Evolutionary conservation across 2,797 vertebrate genomes (phyloP).

Genomic region (Rachycentron canadum): DNA sequence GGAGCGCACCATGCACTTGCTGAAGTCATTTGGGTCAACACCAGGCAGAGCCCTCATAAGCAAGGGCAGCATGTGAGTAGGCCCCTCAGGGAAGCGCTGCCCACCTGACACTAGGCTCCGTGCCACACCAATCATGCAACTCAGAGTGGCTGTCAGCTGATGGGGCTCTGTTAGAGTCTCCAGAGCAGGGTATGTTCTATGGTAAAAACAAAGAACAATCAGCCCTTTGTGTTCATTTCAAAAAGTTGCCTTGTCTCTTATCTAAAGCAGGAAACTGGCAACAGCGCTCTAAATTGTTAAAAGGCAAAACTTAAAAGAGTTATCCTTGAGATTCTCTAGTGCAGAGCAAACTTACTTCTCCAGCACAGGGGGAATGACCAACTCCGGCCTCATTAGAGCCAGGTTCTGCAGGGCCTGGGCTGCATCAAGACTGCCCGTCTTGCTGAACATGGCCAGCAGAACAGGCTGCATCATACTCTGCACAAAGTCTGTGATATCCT

Average conservation of each 20-base stretch:
- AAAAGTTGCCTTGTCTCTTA: constrained; percentile 28
- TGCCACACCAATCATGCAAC: constrained; percentile 97
- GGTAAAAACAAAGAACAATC: constrained; percentile 49
- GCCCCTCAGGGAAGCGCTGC: constrained; percentile 93
- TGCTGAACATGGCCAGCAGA: constrained; percentile 98
- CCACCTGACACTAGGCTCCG: constrained; percentile 94
- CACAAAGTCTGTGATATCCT: constrained; percentile 95
- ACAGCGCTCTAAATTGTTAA: background rate
- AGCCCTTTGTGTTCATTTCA: constrained; percentile 45
- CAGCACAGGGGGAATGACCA: constrained; percentile 97
- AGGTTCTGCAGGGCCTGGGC: constrained; percentile 98
- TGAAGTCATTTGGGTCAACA: constrained; percentile 98
- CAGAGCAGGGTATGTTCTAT: constrained; percentile 95
- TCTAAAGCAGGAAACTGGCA: constrained; percentile 10
- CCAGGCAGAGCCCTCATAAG: constrained; percentile 97
- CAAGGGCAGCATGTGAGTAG: constrained; percentile 97
- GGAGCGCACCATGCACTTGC: constrained; percentile 96
- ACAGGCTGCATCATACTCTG: constrained; percentile 97
- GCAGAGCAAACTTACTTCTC: constrained; percentile 89
- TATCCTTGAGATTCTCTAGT: background rate
- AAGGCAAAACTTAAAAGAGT: constrained; percentile 3
- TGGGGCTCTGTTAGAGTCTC: constrained; percentile 98
- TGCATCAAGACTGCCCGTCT: constrained; percentile 97
- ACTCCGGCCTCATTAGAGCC: constrained; percentile 95
- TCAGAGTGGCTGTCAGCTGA: constrained; percentile 97